A percentile compares a stretch with the other conserved stretches of the same genome.
Evolutionary conservation across 1,140 invertebrate genomes (phyloP).

Genomic region (Philaenus spumarius): DNA sequence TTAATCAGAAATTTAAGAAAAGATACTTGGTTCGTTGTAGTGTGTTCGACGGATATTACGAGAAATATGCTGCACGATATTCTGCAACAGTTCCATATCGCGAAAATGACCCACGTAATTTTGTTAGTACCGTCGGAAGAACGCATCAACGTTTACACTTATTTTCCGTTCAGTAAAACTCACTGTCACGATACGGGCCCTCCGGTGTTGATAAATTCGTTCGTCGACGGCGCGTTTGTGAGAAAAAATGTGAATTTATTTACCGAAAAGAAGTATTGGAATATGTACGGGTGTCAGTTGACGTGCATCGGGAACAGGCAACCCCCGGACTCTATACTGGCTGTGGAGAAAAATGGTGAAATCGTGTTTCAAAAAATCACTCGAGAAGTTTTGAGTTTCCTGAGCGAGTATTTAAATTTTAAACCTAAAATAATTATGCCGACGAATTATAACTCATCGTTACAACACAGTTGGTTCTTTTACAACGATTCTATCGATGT

Average conservation of each 20-base stretch:
- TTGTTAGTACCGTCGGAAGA: neutral
- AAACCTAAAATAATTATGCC: neutral
- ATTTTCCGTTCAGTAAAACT: constrained; percentile 1
- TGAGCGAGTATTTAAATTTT: constrained; percentile 1
- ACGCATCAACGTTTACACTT: constrained; percentile 1
- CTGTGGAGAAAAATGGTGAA: neutral
- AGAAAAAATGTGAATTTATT: neutral
- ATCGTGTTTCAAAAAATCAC: neutral
- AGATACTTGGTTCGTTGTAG: neutral
- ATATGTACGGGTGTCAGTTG: constrained; percentile 2
- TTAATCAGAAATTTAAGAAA: neutral
- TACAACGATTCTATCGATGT: neutral
- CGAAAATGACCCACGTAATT: neutral
- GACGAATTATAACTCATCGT: neutral
- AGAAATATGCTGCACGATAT: neutral
- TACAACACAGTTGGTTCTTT: constrained; percentile 4
- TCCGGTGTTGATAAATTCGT: neutral
- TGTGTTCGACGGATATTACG: neutral
- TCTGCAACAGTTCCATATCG: neutral
- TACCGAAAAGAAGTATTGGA: neutral
- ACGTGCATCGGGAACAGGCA: constrained; percentile 2
- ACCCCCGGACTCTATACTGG: neutral
- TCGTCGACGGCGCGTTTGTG: neutral
- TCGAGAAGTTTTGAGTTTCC: neutral
- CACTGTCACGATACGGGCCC: neutral